Conservation (phyloP, 2,113 vertebrate species). For the Thalassarche chlororhynchos region DNA sequence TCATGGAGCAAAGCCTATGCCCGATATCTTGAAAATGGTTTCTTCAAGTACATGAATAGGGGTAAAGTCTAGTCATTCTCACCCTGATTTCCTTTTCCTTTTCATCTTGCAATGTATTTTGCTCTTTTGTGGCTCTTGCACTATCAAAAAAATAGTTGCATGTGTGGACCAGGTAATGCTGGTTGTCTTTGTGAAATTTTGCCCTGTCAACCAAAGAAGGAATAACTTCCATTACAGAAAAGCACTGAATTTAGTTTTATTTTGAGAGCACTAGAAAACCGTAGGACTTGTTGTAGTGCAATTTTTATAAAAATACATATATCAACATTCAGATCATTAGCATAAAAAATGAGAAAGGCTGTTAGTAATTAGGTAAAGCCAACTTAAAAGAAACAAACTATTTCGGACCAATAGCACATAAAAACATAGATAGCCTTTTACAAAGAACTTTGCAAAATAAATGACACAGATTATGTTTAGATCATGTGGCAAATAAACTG, state of each 20-base stretch:
- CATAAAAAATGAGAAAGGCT: background rate
- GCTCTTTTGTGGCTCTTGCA: background rate
- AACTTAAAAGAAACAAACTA: background rate
- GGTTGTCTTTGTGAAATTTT: background rate
- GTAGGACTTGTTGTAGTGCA: background rate
- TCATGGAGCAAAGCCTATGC: background rate
- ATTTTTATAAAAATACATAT: background rate
- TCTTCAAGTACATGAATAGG: background rate
- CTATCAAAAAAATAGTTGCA: background rate
- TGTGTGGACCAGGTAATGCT: background rate
- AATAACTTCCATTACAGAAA: background rate
- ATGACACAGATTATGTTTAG: background rate
- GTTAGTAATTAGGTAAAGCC: background rate
- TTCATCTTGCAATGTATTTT: background rate
- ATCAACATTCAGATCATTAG: background rate
- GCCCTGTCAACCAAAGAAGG: background rate
- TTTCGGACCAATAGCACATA: background rate
- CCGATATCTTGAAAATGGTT: background rate
- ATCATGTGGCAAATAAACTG: background rate
- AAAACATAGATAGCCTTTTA: background rate
- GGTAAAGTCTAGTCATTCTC: background rate
- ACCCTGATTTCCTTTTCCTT: background rate
- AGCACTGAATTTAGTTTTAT: background rate
- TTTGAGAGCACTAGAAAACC: background rate
- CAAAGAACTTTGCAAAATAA: background rate